These are phyloP conservation scores for Nemotelus pantherinus DNA, from an alignment of 2,888 invertebrate species.

Conservation along the genomic window DNA sequence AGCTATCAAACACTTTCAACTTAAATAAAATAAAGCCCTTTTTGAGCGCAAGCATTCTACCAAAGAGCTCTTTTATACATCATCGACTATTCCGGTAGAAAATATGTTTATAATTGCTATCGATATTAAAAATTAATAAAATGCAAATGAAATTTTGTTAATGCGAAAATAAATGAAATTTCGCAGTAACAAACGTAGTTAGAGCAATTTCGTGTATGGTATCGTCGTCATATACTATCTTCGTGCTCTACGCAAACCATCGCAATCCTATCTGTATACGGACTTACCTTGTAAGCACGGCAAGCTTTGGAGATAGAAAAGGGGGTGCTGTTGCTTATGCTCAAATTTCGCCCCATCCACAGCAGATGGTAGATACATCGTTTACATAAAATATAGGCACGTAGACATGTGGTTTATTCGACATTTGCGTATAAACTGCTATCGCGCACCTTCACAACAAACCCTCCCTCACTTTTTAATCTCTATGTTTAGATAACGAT, in stretches of 20 bases:
- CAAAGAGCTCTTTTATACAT: no score
- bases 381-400: conserved; percentile 35
- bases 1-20: no score
- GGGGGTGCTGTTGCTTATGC: neutral
- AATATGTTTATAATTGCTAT: conserved; percentile 25
- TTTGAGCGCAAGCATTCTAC: no score
- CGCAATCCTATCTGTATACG: neutral
- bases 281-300: neutral
- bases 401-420: conserved; percentile 35
- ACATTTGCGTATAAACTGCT: conserved; percentile 16
- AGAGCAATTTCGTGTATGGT: conserved; percentile 29
- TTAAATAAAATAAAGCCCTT: no score
- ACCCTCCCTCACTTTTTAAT: conserved; percentile 15
- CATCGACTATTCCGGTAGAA: neutral
- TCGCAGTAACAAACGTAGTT: conserved; percentile 39
- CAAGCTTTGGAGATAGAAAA: neutral
- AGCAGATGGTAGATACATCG: conserved; percentile 9
- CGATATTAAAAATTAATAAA: conserved; percentile 53
- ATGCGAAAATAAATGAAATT: conserved; percentile 52
- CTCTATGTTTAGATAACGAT: conserved; percentile 36
- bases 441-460: conserved; percentile 3
- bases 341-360: neutral
- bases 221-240: conserved; percentile 6
- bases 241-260: neutral
- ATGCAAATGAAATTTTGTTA: conserved; percentile 53